phyloP scores from a whole-genome alignment of 2,797 vertebrate genomes.

The Pempheris klunzingeri region DNA sequence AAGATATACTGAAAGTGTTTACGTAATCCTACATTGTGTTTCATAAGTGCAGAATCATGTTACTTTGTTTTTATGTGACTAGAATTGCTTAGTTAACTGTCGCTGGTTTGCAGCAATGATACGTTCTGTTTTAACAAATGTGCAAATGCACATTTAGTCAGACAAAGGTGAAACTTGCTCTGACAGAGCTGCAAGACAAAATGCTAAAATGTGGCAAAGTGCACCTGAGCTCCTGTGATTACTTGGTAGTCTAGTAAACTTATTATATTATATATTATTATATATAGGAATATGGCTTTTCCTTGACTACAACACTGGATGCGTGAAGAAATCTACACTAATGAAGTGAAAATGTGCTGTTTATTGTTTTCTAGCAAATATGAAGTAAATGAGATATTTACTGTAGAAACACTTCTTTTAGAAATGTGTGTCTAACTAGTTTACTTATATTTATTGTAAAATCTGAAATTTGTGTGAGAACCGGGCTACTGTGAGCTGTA shows the following conservation, averaged over 20 bases:
- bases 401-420: neutral
- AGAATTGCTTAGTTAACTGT: too few relatives aligned
- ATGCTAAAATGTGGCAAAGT: neutral
- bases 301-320: neutral
- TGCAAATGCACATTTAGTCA: neutral
- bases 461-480: neutral
- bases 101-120: too few relatives aligned
- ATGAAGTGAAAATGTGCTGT: constrained; percentile 15
- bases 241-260: neutral
- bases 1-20: neutral
- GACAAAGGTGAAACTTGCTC: neutral
- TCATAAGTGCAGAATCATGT: too few relatives aligned
- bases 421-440: neutral
- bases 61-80: too few relatives aligned
- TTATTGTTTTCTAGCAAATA: neutral
- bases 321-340: neutral
- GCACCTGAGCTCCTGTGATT: too few relatives aligned
- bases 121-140: neutral
- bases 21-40: too few relatives aligned
- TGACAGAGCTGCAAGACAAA: neutral
- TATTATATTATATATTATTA: too few relatives aligned
- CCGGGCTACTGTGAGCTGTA: neutral
- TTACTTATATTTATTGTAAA: neutral
- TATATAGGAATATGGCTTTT: neutral
- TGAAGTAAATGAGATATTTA: neutral